Evolutionary conservation across 2,113 vertebrate species (phyloP).

Genomic region (Mellivora capensis): DNA sequence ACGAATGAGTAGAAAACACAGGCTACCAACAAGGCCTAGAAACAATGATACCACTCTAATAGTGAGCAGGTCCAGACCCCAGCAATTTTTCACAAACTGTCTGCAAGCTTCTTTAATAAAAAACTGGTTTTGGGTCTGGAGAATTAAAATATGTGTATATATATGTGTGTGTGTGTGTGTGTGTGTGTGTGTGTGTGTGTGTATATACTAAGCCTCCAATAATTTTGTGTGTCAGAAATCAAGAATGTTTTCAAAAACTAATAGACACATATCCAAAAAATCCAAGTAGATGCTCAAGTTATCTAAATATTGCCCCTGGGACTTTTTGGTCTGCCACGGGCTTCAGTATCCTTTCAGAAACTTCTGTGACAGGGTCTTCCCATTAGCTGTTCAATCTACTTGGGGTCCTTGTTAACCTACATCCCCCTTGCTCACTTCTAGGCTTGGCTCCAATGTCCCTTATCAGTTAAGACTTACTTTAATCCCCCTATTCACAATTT

Average conservation of each 20-base stretch:
- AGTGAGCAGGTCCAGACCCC: neutral
- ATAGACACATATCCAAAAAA: neutral
- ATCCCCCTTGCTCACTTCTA: neutral
- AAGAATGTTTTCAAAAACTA: neutral
- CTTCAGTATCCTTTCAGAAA: neutral
- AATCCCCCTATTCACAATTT: neutral
- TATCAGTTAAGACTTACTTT: rapidly evolving
- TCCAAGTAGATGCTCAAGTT: no score
- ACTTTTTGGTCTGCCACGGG: neutral
- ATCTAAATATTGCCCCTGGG: neutral
- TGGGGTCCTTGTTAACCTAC: rapidly evolving
- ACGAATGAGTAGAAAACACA: rapidly evolving
- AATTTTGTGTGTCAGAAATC: neutral
- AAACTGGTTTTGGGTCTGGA: neutral
- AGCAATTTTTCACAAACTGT: neutral
- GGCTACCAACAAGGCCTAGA: neutral
- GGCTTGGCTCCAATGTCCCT: rapidly evolving
- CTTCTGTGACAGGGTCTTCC: neutral
- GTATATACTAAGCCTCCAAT: neutral
- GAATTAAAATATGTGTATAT: neutral
- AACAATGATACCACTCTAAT: neutral
- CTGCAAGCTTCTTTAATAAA: neutral
- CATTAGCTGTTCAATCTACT: neutral
- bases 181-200: no score
- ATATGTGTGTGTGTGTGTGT: no score